These are phyloP conservation scores for Dasyurus viverrinus DNA, from an alignment of 2,113 vertebrate genomes.

Conservation along the genomic window DNA sequence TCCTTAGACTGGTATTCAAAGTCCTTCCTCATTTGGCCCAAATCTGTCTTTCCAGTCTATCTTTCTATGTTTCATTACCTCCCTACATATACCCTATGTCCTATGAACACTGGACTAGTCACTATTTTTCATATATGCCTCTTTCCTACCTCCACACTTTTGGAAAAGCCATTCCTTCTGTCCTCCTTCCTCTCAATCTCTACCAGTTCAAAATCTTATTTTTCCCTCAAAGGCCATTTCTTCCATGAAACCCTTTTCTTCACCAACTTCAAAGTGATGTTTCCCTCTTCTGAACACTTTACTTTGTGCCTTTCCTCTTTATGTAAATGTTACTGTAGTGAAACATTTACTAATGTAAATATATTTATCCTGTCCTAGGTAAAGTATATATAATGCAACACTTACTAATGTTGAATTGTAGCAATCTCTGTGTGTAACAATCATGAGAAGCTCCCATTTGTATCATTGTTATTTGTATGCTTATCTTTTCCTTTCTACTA, in stretches of 20 bases:
- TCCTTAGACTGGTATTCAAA: not conserved
- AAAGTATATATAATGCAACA: not conserved
- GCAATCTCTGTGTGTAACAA: not conserved
- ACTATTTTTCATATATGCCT: not conserved
- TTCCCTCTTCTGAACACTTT: not conserved
- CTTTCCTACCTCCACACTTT: not conserved
- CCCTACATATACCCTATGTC: not conserved
- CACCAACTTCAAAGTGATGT: not conserved
- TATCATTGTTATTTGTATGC: not conserved
- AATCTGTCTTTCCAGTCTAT: not conserved
- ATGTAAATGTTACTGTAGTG: not conserved
- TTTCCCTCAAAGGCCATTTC: not conserved
- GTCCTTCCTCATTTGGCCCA: not conserved
- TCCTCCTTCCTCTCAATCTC: not conserved
- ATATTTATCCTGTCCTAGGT: not conserved
- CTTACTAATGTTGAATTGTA: not conserved
- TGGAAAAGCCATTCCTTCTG: not conserved
- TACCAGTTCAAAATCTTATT: not conserved
- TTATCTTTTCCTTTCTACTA: not conserved
- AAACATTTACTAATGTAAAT: not conserved
- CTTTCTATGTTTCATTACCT: not conserved
- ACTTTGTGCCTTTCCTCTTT: not conserved
- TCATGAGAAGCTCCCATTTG: not conserved
- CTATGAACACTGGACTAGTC: not conserved
- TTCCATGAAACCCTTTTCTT: conserved; percentile 1